phyloP scores from a whole-genome alignment of 1,140 invertebrate genomes.

The Saxidomus purpurata region DNA sequence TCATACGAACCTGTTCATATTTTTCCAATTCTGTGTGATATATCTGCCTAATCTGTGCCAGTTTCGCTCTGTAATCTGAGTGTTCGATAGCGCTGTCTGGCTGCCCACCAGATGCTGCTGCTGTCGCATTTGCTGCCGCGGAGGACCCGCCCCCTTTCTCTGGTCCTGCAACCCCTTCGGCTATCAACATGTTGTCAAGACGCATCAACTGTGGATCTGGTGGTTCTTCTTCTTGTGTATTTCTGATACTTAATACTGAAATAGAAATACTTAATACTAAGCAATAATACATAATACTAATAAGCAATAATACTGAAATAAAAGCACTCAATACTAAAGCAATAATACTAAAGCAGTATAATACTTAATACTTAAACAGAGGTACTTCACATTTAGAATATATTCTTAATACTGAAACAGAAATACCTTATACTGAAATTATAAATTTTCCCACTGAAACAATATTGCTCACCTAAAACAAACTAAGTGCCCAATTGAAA shows the following conservation, averaged over 20 bases:
- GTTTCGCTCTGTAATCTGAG: slow-evolving; percentile 99
- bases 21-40: slow-evolving; percentile 99
- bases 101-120: slow-evolving; percentile 91
- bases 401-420: neutral
- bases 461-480: too few relatives aligned
- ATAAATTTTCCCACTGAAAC: too few relatives aligned
- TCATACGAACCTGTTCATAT: slow-evolving; percentile 94
- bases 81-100: slow-evolving; percentile 97
- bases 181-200: slow-evolving; percentile 99
- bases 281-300: neutral
- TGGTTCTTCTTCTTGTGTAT: slow-evolving; percentile 99
- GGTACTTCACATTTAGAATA: neutral
- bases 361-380: neutral
- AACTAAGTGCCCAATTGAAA: too few relatives aligned
- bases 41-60: slow-evolving; percentile 99
- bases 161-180: slow-evolving; percentile 99
- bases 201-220: slow-evolving; percentile 99
- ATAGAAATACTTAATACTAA: slow-evolving; percentile 75
- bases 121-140: slow-evolving; percentile 96
- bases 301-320: neutral
- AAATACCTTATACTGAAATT: neutral
- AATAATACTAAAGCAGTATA: neutral
- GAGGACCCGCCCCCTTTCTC: slow-evolving; percentile 98
- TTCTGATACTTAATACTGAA: slow-evolving; percentile 96
- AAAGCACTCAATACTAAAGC: neutral